A percentile compares a stretch with the other conserved stretches of the same genome.
Evolutionary conservation across 2,113 vertebrate genomes (phyloP).

Genomic region (Cottus gobio): DNA sequence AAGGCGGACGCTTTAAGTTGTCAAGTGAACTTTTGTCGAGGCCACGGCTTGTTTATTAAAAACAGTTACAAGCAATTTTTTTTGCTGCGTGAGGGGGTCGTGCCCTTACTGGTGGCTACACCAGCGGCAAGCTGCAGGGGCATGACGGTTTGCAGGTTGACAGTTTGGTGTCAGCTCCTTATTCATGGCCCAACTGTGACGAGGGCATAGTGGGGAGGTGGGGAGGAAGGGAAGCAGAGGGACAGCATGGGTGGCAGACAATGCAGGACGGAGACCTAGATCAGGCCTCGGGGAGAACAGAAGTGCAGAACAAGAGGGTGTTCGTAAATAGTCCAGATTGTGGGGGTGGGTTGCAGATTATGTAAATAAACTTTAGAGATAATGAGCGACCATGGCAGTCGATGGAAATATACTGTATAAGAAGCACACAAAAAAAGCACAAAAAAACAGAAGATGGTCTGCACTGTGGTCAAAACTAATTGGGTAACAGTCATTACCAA

Average conservation of each 20-base stretch:
- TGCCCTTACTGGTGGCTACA: conserved; percentile 55
- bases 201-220: conserved; percentile 43
- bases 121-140: conserved; percentile 60
- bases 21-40: conserved; percentile 44
- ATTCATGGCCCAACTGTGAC: conserved; percentile 77
- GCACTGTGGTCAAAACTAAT: conserved; percentile 24
- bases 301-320: conserved; percentile 21
- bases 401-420: not conserved
- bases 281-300: conserved; percentile 36
- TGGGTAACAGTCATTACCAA: conserved; percentile 18
- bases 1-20: conserved; percentile 2
- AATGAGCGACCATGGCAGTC: not conserved
- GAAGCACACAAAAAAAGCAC: not conserved
- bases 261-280: conserved; percentile 52
- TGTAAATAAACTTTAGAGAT: conserved; percentile 10
- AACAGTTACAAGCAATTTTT: conserved; percentile 50
- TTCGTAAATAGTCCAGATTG: conserved; percentile 22
- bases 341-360: not conserved
- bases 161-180: conserved; percentile 85
- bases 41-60: conserved; percentile 60
- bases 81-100: conserved; percentile 41
- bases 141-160: conserved; percentile 78
- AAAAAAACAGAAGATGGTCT: not conserved
- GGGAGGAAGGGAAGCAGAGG: conserved; percentile 33
- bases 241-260: conserved; percentile 42